Percentiles rank a stretch among this genome's conserved stretches.
Conservation (phyloP, 2,797 vertebrate genomes). For the Acanthornis magna region DNA sequence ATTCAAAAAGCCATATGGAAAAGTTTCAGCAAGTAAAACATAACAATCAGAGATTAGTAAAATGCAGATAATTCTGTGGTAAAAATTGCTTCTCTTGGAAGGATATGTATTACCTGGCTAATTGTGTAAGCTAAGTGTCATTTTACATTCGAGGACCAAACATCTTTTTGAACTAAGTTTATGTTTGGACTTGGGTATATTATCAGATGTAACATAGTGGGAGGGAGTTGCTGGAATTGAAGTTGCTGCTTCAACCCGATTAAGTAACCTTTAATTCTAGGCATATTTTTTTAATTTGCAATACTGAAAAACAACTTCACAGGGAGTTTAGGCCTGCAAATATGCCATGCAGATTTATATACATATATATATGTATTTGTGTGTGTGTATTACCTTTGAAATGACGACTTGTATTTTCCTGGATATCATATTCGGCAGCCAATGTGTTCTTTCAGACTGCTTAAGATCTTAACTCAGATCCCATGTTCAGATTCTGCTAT, state of each 20-base stretch:
- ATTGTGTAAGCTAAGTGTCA: slow-evolving; percentile 64
- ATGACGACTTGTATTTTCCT: slow-evolving; percentile 51
- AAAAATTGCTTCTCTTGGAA: slow-evolving; percentile 50
- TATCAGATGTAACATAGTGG: slow-evolving; percentile 73
- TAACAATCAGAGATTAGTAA: slow-evolving; percentile 55
- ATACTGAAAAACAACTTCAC: slow-evolving; percentile 70
- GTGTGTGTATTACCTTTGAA: slow-evolving; percentile 18
- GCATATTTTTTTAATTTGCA: slow-evolving; percentile 78
- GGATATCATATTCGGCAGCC: slow-evolving; percentile 44
- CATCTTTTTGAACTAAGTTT: slow-evolving; percentile 72
- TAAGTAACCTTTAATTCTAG: slow-evolving; percentile 71
- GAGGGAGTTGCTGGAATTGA: slow-evolving; percentile 60
- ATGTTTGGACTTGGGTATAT: slow-evolving; percentile 72
- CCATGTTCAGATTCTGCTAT: slow-evolving; percentile 37
- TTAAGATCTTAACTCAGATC: slow-evolving; percentile 42
- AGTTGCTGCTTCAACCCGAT: slow-evolving; percentile 68
- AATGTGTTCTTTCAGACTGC: slow-evolving; percentile 26
- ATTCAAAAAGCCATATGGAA: slow-evolving; percentile 47
- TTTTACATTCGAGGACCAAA: slow-evolving; percentile 63
- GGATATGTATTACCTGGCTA: slow-evolving; percentile 62
- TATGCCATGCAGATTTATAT: slow-evolving; percentile 23
- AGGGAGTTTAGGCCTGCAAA: slow-evolving; percentile 61
- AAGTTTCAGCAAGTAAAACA: slow-evolving; percentile 52
- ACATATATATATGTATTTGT: not conserved
- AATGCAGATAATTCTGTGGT: slow-evolving; percentile 47